Conservation (phyloP, 53 echinoderm and acorn worm species). For the Mesocentrotus franciscanus region DNA sequence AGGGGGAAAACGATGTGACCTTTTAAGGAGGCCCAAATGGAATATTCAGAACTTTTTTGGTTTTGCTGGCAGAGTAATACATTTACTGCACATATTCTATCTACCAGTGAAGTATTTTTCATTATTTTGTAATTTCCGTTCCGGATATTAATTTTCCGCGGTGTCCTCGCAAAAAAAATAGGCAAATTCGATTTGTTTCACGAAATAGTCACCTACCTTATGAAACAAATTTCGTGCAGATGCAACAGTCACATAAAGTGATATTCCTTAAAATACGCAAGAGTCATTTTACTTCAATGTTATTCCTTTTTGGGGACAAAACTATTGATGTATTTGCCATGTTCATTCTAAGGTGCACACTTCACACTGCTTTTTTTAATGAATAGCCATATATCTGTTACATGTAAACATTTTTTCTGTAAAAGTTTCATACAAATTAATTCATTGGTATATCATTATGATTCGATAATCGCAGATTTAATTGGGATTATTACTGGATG, state of each 20-base stretch:
- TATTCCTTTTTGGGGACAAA: too few relatives aligned
- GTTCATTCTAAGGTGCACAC: too few relatives aligned
- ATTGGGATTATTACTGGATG: too few relatives aligned
- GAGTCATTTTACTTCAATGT: background rate
- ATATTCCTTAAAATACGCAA: background rate
- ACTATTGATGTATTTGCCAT: too few relatives aligned
- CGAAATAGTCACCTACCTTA: background rate
- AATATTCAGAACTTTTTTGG: slow-evolving; percentile 18
- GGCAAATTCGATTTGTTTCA: background rate
- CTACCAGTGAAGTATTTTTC: background rate
- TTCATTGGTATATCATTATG: too few relatives aligned
- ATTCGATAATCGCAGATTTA: too few relatives aligned
- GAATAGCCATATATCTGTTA: too few relatives aligned
- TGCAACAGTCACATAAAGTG: background rate
- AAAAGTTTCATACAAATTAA: too few relatives aligned
- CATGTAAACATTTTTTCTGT: too few relatives aligned
- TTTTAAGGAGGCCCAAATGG: slow-evolving; percentile 33
- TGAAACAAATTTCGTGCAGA: background rate
- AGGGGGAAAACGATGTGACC: slow-evolving; percentile 35
- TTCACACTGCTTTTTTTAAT: too few relatives aligned
- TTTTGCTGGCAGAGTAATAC: slow-evolving; percentile 3
- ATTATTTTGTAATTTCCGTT: slow-evolving; percentile 41
- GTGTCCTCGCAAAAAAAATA: background rate
- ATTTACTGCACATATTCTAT: background rate
- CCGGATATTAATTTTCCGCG: slow-evolving; percentile 36